Percentiles rank a stretch among this genome's conserved stretches.
Evolutionary conservation across 2,113 vertebrate genomes (phyloP).

Genomic region (Egretta garzetta): DNA sequence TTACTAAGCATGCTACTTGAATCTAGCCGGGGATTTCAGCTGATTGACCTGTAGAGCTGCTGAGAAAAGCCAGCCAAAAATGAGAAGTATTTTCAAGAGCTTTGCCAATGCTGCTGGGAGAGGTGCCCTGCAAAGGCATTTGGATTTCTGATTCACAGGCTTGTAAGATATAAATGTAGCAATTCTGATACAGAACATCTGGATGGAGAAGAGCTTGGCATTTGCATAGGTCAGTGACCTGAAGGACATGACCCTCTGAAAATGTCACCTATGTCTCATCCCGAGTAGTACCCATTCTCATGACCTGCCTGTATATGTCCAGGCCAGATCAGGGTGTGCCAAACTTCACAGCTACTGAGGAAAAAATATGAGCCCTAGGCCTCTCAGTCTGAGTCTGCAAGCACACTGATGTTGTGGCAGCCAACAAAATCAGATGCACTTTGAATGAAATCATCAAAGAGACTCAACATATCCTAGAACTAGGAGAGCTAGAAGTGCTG

Average conservation of each 20-base stretch:
- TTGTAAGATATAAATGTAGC: background rate
- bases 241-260: background rate
- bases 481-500: background rate
- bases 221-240: background rate
- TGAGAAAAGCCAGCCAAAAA: background rate
- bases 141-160: background rate
- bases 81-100: background rate
- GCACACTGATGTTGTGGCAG: background rate
- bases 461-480: background rate
- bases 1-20: background rate
- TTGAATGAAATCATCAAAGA: background rate
- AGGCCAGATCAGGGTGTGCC: background rate
- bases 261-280: background rate
- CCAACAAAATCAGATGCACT: background rate
- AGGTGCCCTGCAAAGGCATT: background rate
- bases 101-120: background rate
- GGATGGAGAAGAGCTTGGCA: background rate
- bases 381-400: background rate
- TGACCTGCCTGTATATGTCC: background rate
- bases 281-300: background rate
- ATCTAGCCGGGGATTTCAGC: background rate
- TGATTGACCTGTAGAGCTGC: background rate
- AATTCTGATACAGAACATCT: background rate
- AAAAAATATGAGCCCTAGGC: background rate
- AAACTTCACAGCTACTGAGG: background rate